Percentiles rank a stretch among this genome's conserved stretches.
These are phyloP conservation scores for Ginglymostoma cirratum DNA, from an alignment of 2,113 vertebrate species.

Conservation along the genomic window DNA sequence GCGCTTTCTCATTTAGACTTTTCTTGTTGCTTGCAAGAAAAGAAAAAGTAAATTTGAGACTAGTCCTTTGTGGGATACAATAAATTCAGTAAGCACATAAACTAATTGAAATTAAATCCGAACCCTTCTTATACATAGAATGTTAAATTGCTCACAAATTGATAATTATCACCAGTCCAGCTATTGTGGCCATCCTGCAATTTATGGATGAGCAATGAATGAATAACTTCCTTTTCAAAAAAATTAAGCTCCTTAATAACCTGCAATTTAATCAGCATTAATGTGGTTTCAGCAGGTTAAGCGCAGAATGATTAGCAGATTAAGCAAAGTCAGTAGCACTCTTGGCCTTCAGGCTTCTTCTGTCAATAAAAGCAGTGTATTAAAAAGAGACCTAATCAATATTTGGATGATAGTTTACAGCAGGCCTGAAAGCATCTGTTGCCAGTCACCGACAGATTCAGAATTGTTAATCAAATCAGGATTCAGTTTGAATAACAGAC, in stretches of 20 bases:
- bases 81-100: background rate
- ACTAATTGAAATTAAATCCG: background rate
- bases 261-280: background rate
- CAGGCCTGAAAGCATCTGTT: background rate
- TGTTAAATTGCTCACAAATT: background rate
- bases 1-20: background rate
- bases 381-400: constrained; percentile 17
- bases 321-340: background rate
- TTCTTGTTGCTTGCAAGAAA: background rate
- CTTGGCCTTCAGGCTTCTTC: background rate
- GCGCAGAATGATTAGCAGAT: constrained; percentile 20
- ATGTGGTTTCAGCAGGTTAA: background rate
- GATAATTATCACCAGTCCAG: background rate
- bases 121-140: background rate
- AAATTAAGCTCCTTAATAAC: constrained; percentile 6
- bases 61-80: background rate
- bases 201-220: background rate
- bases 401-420: background rate
- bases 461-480: constrained; percentile 22
- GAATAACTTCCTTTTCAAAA: background rate
- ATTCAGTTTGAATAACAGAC: constrained; percentile 14
- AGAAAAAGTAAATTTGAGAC: background rate
- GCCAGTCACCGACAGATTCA: constrained; percentile 14
- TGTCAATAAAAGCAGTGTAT: constrained; percentile 20
- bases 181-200: background rate